Conservation (phyloP, 2,888 invertebrate genomes). For the Ectobius pallidus region DNA sequence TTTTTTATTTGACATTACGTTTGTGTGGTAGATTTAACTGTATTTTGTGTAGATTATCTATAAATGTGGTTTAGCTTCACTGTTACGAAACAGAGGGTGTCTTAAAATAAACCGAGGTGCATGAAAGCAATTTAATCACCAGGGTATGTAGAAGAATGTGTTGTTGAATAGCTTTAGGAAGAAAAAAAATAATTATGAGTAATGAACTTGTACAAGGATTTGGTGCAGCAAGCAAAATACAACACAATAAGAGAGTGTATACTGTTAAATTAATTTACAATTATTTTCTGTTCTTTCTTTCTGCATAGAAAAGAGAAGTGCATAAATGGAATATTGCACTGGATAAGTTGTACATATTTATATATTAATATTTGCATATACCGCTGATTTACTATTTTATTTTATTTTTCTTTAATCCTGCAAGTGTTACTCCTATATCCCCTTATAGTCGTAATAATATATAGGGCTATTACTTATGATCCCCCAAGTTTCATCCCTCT, state of each 20-base stretch:
- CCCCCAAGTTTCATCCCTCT: not conserved
- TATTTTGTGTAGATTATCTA: not conserved
- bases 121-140: slow-evolving; percentile 10
- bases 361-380: slow-evolving; percentile 15
- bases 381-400: not conserved
- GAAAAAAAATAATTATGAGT: not conserved
- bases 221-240: not conserved
- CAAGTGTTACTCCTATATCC: too few relatives aligned
- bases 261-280: slow-evolving; percentile 6
- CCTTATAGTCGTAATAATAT: too few relatives aligned
- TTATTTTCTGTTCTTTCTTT: not conserved
- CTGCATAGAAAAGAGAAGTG: not conserved
- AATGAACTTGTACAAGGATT: slow-evolving; percentile 13
- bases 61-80: slow-evolving; percentile 1
- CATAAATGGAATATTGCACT: too few relatives aligned
- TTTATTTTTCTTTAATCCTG: not conserved
- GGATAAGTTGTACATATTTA: slow-evolving; percentile 26
- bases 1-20: slow-evolving; percentile 25
- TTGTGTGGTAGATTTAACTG: not conserved
- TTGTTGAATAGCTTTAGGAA: not conserved
- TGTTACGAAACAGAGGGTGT: not conserved
- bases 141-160: slow-evolving; percentile 8
- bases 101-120: not conserved
- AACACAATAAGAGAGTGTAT: not conserved
- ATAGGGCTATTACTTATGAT: not conserved